These are phyloP conservation scores for Drosophila hamatofila DNA, from an alignment of 2,888 invertebrate species.

Conservation along the genomic window DNA sequence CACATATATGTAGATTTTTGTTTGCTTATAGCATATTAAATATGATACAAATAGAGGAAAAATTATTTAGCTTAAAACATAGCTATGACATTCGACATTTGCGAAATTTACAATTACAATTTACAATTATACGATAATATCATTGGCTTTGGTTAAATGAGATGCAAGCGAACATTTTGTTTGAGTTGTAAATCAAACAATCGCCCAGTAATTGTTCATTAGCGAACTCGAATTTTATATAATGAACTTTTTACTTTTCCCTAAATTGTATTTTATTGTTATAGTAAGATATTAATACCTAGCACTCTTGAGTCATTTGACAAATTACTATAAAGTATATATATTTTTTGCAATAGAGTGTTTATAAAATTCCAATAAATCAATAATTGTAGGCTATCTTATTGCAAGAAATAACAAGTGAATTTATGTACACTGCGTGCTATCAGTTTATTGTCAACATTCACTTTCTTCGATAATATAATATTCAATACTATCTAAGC, in stretches of 20 bases:
- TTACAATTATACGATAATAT: no score
- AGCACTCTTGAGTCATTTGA: neutral
- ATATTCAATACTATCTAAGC: neutral
- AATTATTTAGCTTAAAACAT: no score
- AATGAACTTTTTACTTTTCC: neutral
- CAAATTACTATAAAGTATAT: neutral
- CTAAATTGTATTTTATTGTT: neutral
- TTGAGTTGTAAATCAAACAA: neutral
- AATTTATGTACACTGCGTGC: neutral
- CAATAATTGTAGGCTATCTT: neutral
- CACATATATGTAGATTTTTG: no score
- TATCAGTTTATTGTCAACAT: neutral
- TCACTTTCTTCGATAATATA: conserved; percentile 3
- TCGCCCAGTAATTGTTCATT: neutral
- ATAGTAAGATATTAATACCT: neutral
- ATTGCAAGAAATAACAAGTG: neutral
- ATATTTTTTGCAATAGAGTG: neutral
- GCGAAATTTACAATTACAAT: no score
- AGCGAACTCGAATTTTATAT: neutral
- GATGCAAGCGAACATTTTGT: neutral
- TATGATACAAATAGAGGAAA: no score
- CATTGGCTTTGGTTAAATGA: neutral
- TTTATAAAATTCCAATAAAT: neutral
- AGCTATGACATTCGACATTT: no score
- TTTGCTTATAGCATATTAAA: no score